Conservation (phyloP, 2,888 invertebrate species). For the Cetonia aurata region DNA sequence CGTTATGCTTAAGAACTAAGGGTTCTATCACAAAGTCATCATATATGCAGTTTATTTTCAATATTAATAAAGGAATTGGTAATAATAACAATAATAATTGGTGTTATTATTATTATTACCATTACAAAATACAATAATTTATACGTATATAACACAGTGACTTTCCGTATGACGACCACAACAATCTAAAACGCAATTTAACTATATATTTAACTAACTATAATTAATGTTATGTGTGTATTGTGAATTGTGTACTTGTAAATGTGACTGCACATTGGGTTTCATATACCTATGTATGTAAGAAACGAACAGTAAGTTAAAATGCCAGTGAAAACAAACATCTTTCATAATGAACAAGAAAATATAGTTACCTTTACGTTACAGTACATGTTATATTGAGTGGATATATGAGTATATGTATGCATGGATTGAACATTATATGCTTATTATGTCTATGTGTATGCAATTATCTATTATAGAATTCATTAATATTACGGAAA, state of each 20-base stretch:
- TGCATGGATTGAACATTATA: neutral
- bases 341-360: constrained; percentile 1
- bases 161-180: constrained; percentile 30
- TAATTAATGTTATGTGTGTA: constrained; percentile 14
- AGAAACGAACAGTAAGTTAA: constrained; percentile 21
- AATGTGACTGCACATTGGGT: constrained; percentile 6
- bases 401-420: constrained; percentile 4
- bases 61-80: neutral
- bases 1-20: constrained; percentile 24
- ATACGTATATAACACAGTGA: constrained; percentile 26
- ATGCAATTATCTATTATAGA: neutral
- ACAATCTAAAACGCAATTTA: constrained; percentile 7
- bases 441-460: neutral
- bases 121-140: constrained; percentile 18
- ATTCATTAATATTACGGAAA: constrained; percentile 6
- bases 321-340: constrained; percentile 22
- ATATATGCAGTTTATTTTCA: constrained; percentile 7
- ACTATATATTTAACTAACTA: constrained; percentile 33
- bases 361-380: neutral
- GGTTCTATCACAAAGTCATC: constrained; percentile 34
- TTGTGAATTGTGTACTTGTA: neutral
- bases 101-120: no score
- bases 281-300: neutral
- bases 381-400: constrained; percentile 13
- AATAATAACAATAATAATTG: constrained; percentile 10